Percentiles rank a stretch among this genome's conserved stretches.
These are phyloP conservation scores for Koerneria pararmatus DNA, from an alignment of 2,888 invertebrate species.

Conservation along the genomic window DNA sequence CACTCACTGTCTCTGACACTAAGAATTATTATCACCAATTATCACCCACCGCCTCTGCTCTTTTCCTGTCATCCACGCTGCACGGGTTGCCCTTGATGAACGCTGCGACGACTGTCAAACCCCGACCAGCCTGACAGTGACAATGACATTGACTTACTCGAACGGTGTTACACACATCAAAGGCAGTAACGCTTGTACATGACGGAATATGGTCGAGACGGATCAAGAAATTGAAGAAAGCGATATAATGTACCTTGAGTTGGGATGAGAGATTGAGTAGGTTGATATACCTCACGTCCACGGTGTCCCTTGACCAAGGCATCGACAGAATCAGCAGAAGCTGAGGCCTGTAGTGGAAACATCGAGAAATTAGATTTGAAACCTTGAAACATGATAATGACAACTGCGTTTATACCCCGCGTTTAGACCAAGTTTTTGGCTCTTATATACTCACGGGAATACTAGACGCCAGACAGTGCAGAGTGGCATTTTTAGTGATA, in stretches of 20 bases:
- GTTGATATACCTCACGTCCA: slow-evolving; percentile 65
- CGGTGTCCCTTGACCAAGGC: slow-evolving; percentile 67
- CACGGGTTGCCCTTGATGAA: slow-evolving; percentile 67
- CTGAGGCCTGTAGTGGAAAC: slow-evolving; percentile 74
- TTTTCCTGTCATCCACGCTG: slow-evolving; percentile 63
- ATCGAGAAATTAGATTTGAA: not conserved
- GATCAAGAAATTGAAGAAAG: slow-evolving; percentile 22
- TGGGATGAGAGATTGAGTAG: slow-evolving; percentile 91
- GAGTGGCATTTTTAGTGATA: too few species aligned
- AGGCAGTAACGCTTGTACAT: not conserved
- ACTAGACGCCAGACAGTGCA: too few species aligned
- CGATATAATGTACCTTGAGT: slow-evolving; percentile 70
- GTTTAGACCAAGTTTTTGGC: too few species aligned
- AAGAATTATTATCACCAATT: not conserved
- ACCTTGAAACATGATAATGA: not conserved
- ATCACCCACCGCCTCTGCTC: slow-evolving; percentile 68
- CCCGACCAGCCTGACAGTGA: slow-evolving; percentile 65
- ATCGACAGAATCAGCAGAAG: slow-evolving; percentile 82
- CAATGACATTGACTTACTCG: slow-evolving; percentile 63
- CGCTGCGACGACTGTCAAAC: slow-evolving; percentile 86
- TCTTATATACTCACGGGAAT: too few species aligned
- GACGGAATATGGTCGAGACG: too few species aligned
- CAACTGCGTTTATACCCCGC: too few species aligned
- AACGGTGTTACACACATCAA: slow-evolving; percentile 7
- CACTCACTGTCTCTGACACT: not conserved